Evolutionary conservation across 2,888 invertebrate genomes (phyloP), one percentile per base, ranked within the genome.

Genomic region (Nomada flava): DNA sequence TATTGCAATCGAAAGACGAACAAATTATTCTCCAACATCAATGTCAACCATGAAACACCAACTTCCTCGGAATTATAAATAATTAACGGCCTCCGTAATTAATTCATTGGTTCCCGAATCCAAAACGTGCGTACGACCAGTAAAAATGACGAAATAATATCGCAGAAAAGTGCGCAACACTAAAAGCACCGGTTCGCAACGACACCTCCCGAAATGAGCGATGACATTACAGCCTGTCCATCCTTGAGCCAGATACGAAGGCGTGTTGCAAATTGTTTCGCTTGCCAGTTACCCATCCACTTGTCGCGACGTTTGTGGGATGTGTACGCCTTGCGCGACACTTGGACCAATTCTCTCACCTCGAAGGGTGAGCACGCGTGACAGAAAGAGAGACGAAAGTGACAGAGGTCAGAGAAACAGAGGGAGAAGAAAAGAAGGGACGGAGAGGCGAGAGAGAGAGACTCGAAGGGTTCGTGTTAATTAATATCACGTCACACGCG

Each of bases 401-500:
- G 57, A 23, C 57, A 72, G 74, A 85, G 79, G 82, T 63, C 65
- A 76, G 79, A 55, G 84, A 74, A 52, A 64, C 57, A 44, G 72
- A 52, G 60, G 71, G 64, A 52, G 71, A 62, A 80, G 83, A 86
- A 82, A 83, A 84, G 83, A 62, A 15, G 47, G 10, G 47, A 47
- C 47, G 57, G 82, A 65, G 74, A 69, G 77, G 88, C 89, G 68
- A 62, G 78, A 81, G 70, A 60, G 82, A 68, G 74, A 70, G 77
- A 88, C 89, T 86, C 90, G 91, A 92, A 93, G 93, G 93, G 92
- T 93, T 92, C 92, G 93, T 91, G 93, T 93, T 93, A 93, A 93
- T 93, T 93, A 93, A 93, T 93, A 93, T 93, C 93, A 93, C 93
- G 93, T 93, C 93, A 93, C 91, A 90, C 90, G 92, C 91, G 90